These are phyloP conservation scores for Pampusana beccarii DNA, from an alignment of 2,113 vertebrate genomes.

Conservation along the genomic window DNA sequence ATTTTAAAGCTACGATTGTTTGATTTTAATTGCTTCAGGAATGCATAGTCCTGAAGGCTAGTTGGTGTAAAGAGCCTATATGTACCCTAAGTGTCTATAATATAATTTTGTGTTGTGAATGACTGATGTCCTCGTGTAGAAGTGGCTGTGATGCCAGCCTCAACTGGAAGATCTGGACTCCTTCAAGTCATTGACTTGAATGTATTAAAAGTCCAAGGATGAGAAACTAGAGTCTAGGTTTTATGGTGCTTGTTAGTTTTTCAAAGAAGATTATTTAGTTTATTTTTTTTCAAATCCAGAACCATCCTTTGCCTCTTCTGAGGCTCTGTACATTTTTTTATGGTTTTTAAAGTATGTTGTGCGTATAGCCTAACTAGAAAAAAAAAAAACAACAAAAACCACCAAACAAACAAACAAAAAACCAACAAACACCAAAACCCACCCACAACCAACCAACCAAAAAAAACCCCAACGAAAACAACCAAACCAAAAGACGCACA, in stretches of 20 bases:
- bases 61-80: not conserved
- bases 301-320: not conserved
- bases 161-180: not conserved
- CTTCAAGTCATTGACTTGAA: not conserved
- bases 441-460: not conserved
- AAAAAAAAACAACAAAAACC: not conserved
- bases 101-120: not conserved
- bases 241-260: not conserved
- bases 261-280: not conserved
- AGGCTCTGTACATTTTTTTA: not conserved
- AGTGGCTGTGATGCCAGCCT: not conserved
- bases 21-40: not conserved
- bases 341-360: not conserved
- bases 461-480: not conserved
- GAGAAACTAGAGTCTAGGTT: not conserved
- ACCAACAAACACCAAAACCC: no score
- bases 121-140: not conserved
- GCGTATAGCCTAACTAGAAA: not conserved
- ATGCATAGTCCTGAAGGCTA: not conserved
- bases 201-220: not conserved
- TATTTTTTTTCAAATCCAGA: not conserved
- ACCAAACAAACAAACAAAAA: no score
- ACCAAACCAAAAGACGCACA: not conserved
- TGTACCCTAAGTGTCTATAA: not conserved
- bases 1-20: not conserved